Base-by-base conservation (phyloP, 2,113 vertebrate genomes). In the Platichthys flesus region DNA sequence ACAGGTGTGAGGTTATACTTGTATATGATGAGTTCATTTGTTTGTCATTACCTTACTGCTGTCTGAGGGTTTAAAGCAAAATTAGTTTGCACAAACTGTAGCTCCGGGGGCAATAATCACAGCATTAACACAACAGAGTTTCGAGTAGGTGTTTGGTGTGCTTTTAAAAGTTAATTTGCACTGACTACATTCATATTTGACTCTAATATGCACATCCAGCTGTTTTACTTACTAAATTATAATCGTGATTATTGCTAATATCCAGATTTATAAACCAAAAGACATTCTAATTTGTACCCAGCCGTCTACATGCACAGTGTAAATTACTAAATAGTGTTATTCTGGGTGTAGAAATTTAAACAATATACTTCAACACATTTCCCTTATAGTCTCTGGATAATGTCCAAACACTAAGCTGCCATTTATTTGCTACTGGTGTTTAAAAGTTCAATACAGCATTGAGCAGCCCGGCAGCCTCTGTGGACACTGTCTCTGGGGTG, bases 41-140 rank as follows among this genome's bases (percentile, higher is more conserved):
- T 18, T 52, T 21, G 15, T 21, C 52, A 16, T 61, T 47, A 71
- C 56, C 66, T 72, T 9, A 26, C 40, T 52, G 40, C 26, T 63
- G n/a, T 0, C 47, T 66, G 0, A 20, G 15, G 55, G 7, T 5
- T 77, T 35, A 10, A 14, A 28, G 42, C 18, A 15, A 37, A 24
- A n/a, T 63, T n/a, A 42, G 5, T 42, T 20, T 12, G 37, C 14
- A 5, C 45, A 49, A 49, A 5, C 13, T 49, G 40, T 18, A 49
- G 16, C 18, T 59, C 18, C 10, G 28, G 51, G 28, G 51, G 7
- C 21, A 64, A 12, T 28, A 26, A 49, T 58, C 24, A 58, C 56
- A 31, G 15, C 4, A 28, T 59, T 16, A 7, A 42, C 15, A 49
- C 14, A 6, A 18, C 45, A 5, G 15, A 9, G n/a, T 15, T 9